Evolutionary conservation across 2,113 vertebrate genomes (phyloP), one percentile per base, ranked within the genome.

Genomic region (Vidua macroura): DNA sequence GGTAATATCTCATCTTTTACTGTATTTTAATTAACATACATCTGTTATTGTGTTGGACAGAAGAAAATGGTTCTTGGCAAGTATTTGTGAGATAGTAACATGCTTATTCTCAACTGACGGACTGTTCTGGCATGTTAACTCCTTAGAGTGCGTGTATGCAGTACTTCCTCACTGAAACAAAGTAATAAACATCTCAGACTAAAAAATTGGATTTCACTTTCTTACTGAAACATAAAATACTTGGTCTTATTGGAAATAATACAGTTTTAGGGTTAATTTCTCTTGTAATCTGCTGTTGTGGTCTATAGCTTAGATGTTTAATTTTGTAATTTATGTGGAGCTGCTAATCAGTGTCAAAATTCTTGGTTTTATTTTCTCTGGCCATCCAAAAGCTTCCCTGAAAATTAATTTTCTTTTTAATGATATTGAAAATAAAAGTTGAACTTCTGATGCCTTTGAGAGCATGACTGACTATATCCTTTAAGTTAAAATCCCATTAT

Each of bases 1-100:
- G 99, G 99, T 99, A 98, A 98, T 97, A 56, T 12, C 48, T 90
- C 31, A 30, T 53, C 59, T 74, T 2, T 77, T 88, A 46, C 51
- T 77, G 5, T 53, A 10, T 74, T 88, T 86, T 7, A 78, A 31
- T 91, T 81, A 55, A 37, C 23, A 43, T n/a, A 10, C 4, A 39
- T 62, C n/a, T 86, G 37, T 69, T 77, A 53, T 1, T 79, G 18
- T 59, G 21, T 43, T 76, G 49, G 31, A 44, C 35, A 58, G 55
- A 62, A 91, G 22, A 62, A 89, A 70, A 58, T 49, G 6, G 4
- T 55, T 72, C 15, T 16, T 64, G 63, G 31, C 35, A 73, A 52
- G 14, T 53, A 56, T 55, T 80, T 89, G 16, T 58, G 56, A 80
- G 33, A 44, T 39, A 28, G 20, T 70, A 53, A 41, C 4, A 8